A percentile compares a stretch with the other conserved stretches of the same genome.
These are phyloP conservation scores for Mixornis gularis DNA, from an alignment of 2,113 vertebrate genomes.

Conservation along the genomic window DNA sequence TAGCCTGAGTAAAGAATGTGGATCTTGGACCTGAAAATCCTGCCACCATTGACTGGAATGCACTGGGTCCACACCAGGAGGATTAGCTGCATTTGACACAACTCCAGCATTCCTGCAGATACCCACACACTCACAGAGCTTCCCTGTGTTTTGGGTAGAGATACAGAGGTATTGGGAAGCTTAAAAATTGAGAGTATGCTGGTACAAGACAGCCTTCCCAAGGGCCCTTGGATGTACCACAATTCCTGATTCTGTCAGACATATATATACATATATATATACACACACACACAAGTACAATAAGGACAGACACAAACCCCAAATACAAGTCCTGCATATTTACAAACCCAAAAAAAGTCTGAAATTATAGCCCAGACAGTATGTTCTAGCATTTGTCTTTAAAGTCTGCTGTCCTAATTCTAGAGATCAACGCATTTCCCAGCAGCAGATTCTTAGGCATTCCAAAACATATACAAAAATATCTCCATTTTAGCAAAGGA, in stretches of 20 bases:
- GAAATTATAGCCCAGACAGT: background rate
- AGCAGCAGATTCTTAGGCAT: background rate
- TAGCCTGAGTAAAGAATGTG: background rate
- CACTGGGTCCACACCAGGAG: background rate
- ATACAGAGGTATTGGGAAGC: background rate
- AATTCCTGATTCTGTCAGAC: background rate
- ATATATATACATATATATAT: rapidly evolving
- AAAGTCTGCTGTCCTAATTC: background rate
- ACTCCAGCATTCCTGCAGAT: background rate
- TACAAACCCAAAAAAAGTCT: background rate
- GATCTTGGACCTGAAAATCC: background rate
- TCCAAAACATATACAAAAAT: background rate
- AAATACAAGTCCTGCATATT: background rate
- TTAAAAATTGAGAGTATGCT: background rate
- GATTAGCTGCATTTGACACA: background rate
- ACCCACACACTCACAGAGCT: rapidly evolving
- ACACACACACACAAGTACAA: background rate
- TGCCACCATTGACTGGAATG: background rate
- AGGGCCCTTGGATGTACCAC: background rate
- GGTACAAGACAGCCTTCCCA: background rate
- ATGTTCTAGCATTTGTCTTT: background rate
- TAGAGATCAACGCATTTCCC: background rate
- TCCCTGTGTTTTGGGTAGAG: background rate
- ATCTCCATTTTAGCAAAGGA: background rate
- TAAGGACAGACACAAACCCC: background rate